phyloP scores from a whole-genome alignment of 2,888 invertebrate genomes.

The Dromius quadrimaculatus region DNA sequence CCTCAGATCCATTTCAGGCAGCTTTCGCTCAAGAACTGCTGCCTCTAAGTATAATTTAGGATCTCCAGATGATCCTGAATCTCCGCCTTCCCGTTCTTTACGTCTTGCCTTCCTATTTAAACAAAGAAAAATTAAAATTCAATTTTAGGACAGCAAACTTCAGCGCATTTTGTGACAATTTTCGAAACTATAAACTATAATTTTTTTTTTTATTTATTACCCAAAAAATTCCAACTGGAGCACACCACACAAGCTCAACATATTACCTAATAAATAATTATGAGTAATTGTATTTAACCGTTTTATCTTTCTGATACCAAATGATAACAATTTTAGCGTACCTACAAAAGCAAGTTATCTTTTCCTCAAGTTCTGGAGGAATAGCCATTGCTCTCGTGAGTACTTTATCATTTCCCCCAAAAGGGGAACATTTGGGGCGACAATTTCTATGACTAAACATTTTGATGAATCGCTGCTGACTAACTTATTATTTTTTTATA shows the following conservation, averaged over 20 bases:
- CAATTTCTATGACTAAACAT: slow-evolving; percentile 39
- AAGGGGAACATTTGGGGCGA: slow-evolving; percentile 24
- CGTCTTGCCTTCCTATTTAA: slow-evolving; percentile 92
- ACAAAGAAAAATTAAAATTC: slow-evolving; percentile 55
- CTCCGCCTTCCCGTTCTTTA: slow-evolving; percentile 91
- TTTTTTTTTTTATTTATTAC: neutral
- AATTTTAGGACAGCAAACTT: no score
- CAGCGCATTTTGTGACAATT: neutral
- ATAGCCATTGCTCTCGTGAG: slow-evolving; percentile 63
- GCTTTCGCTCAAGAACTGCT: slow-evolving; percentile 91
- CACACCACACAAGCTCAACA: slow-evolving; percentile 45
- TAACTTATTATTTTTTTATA: slow-evolving; percentile 32
- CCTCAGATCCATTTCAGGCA: slow-evolving; percentile 94
- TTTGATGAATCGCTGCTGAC: slow-evolving; percentile 7
- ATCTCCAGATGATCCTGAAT: slow-evolving; percentile 79
- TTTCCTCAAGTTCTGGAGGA: slow-evolving; percentile 77
- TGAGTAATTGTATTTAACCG: slow-evolving; percentile 32
- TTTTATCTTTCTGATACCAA: slow-evolving; percentile 45
- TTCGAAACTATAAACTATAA: neutral
- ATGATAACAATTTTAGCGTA: slow-evolving; percentile 62
- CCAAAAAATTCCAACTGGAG: slow-evolving; percentile 33
- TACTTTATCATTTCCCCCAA: slow-evolving; percentile 26
- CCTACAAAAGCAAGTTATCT: slow-evolving; percentile 87
- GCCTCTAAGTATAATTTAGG: slow-evolving; percentile 96
- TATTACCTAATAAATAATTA: slow-evolving; percentile 28